Base-by-base conservation (phyloP, 2,113 vertebrate species). In the Chrysochloris asiatica region DNA sequence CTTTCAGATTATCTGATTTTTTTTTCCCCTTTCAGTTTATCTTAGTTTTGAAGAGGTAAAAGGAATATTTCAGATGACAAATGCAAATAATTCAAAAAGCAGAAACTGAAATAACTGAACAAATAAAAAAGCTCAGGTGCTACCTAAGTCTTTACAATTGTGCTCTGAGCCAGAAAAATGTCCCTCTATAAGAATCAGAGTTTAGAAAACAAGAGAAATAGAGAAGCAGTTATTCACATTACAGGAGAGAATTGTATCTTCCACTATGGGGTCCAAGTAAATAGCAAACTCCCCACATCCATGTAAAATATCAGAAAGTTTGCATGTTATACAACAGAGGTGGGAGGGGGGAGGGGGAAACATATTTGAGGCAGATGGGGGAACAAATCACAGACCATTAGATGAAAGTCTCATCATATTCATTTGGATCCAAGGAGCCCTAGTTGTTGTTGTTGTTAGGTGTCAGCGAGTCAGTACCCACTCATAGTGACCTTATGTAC, bases 1-100 rank as follows among this genome's bases (percentile, higher is more conserved):
- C 8, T 59, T 94, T 92, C 61, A 33, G 61, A 21, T 63, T 33
- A 63, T 63, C 61, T 11, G 61, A 63, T 90, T 73, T 65, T 36
- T 33, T 45, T 69, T 71, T 67, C 24, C 22, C 43, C 21, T 93
- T 65, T 86, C 45, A 80, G 75, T 88, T 88, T 75, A 88, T 94
- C 59, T 83, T 50, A 59, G 4, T 79, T 86, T 94, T 93, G 63
- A 94, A 90, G 54, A 90, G 71, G 83, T 93, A 80, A 83, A 79
- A 89, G 86, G n/a, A 54, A 95, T 67, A 50, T 50, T 36, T 30
- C 48, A 14, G 59, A 83, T 71, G 90, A 82, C 83, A 95, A 94
- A 88, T 63, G 61, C 83, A 65, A 81, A 54, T 19, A 65, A 78
- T 30, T 94, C 33, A 33, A 71, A 91, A 79, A 90, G 43, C 17